Evolutionary conservation across 2,888 invertebrate genomes (phyloP), one percentile per base, ranked within the genome.

Genomic region (Caenorhabditis zanzibari): DNA sequence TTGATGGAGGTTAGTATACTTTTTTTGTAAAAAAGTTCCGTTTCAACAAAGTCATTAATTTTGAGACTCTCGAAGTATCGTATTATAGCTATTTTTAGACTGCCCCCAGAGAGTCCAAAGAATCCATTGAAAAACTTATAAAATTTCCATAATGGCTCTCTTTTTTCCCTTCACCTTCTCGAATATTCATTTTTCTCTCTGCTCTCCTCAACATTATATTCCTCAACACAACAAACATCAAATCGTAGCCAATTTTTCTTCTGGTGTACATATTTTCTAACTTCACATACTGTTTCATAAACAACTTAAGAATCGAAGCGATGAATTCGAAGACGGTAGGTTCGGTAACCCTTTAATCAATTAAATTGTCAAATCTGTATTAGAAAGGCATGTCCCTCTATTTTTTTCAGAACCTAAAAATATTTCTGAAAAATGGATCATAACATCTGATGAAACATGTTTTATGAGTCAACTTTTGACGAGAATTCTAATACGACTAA

Each of bases 181-280:
- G 49, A 59, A 59, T 66, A 66, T 64, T 41, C 54, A 24, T 54
- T 26, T 24, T 38, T 22, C 52, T 12, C 35, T 41, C 1, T 38
- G 26, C 52, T 24, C 16, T 19, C n/a, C 5, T 38, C 38, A 41
- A 26, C 47, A 24, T 49, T 44, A 22, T 35, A 12, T 24, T 72
- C 32, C 35, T 72, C 72, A 41, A 44, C 64, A 38, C 16, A 52
- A 68, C 35, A 68, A 52, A 68, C 47, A 63, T 38, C 63, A 63
- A 73, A 73, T 73, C 28, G 73, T 14, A 54, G 63, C 73, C 54
- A 73, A 73, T 73, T 73, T 52, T 59, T 32, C 54, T 24, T 47
- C 38, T 38, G 28, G 9, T 56, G 7, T 22, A 4, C 24, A 61
- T 28, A 32, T 35, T 38, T 49, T 47, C 19, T 63, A 12, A 3